A percentile compares a stretch with the other conserved stretches of the same genome.
phyloP scores from a whole-genome alignment of 2,797 vertebrate species.

The Hapalemur alaotrensis region DNA sequence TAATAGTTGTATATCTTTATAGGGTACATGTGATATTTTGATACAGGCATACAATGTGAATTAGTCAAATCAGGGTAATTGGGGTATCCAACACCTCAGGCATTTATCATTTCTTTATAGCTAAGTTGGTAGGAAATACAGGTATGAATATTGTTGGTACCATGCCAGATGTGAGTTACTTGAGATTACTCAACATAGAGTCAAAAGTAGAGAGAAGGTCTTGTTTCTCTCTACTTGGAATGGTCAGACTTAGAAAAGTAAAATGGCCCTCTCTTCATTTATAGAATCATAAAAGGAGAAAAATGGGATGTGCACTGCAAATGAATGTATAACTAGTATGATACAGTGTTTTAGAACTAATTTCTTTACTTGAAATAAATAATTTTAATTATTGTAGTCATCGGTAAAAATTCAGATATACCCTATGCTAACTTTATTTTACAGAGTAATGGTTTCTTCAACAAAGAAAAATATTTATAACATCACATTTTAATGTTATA shows the following conservation, averaged over 20 bases:
- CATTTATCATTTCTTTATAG: not conserved
- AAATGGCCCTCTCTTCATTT: not conserved
- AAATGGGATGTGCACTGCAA: not conserved
- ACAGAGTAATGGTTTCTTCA: not conserved
- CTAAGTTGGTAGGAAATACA: not conserved
- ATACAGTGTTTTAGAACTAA: not conserved
- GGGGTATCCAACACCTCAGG: not conserved
- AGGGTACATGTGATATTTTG: not conserved
- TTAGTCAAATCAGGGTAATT: not conserved
- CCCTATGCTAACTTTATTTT: not conserved
- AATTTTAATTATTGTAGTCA: not conserved
- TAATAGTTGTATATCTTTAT: not conserved
- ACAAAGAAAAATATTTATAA: not conserved
- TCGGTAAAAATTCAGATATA: not conserved
- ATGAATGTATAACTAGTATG: not conserved
- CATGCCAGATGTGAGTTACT: not conserved
- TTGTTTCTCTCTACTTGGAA: not conserved
- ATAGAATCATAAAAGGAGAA: not conserved
- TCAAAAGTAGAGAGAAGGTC: not conserved
- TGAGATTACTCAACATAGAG: not conserved
- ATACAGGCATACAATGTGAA: not conserved
- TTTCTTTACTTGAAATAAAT: slow-evolving; percentile 17
- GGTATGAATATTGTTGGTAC: not conserved
- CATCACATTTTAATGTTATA: not conserved
- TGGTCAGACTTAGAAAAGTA: not conserved